Base-by-base conservation (phyloP, 2,888 invertebrate genomes). In the Plebejus argus region DNA sequence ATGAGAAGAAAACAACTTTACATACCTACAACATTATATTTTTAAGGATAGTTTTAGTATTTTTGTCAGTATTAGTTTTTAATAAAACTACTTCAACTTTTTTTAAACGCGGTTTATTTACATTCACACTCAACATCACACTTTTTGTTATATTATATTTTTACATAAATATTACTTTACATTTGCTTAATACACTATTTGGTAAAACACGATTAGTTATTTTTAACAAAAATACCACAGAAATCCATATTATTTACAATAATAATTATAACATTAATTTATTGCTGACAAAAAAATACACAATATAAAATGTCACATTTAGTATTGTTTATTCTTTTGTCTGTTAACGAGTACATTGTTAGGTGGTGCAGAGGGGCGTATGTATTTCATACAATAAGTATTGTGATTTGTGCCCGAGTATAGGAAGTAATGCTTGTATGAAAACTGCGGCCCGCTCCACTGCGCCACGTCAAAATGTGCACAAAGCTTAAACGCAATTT, bases 101-200 rank as follows among this genome's bases (percentile, higher is more conserved):
- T 66, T 33, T 66, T 12, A 28, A 66, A 15, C 28, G 66, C 66
- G 66, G 28, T 66, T 66, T 66, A 66, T 66, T 66, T 66, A 66
- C 66, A 66, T 66, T 10, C 61, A 61, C 66, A 28, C 66, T 66
- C 66, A 66, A 33, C 18, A 66, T 8, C 15, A 66, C 66, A 66
- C 61, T 10, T 61, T 61, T 28, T 1, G 28, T 66, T 23, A 61
- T 61, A 23, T 28, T 66, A 66, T 66, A 66, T 66, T 23, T 66
- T 66, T 33, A 66, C 66, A 66, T 66, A 28, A 66, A 66, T 53
- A 66, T 66, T 28, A 28, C 18, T 66, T 66, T 66, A 28, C 28
- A 15, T 28, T 58, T 58, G 20, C 58, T 58, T 8, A n/a, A 20
- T 58, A 58, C 20, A 20, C 20, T 58, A 20, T 58, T 35, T n/a